Evolutionary conservation across 2,888 invertebrate species (phyloP).

Genomic region (Catocala nupta): DNA sequence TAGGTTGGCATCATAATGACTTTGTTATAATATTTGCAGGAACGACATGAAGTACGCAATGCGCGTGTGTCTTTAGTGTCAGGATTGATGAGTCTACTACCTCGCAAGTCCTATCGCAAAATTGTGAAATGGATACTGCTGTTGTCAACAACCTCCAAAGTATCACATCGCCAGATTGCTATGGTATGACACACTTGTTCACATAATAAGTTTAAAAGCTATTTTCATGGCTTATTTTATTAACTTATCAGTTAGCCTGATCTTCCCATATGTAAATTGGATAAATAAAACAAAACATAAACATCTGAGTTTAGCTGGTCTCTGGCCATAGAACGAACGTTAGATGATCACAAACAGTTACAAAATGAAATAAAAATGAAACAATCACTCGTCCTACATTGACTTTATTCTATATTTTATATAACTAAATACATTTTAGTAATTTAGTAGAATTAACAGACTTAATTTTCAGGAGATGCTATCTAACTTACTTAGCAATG

Average conservation of each 20-base stretch:
- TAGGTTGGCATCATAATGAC: too few relatives aligned
- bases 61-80: constrained; percentile 73
- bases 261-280: too few relatives aligned
- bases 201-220: not conserved
- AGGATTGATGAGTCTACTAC: constrained; percentile 78
- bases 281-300: too few relatives aligned
- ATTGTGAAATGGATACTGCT: constrained; percentile 75
- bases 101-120: constrained; percentile 66
- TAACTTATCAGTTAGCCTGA: too few relatives aligned
- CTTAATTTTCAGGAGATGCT: constrained; percentile 45
- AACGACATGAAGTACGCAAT: constrained; percentile 73
- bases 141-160: constrained; percentile 70
- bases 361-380: too few relatives aligned
- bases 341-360: too few relatives aligned
- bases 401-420: too few relatives aligned
- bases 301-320: too few relatives aligned
- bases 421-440: too few relatives aligned
- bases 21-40: constrained; percentile 57
- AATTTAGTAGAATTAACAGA: not conserved
- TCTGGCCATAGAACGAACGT: too few relatives aligned
- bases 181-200: constrained; percentile 64
- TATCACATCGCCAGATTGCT: constrained; percentile 75
- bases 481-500: constrained; percentile 68
- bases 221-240: too few relatives aligned
- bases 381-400: too few relatives aligned